Conservation (phyloP, 2,113 vertebrate species). For the Neogale vison region DNA sequence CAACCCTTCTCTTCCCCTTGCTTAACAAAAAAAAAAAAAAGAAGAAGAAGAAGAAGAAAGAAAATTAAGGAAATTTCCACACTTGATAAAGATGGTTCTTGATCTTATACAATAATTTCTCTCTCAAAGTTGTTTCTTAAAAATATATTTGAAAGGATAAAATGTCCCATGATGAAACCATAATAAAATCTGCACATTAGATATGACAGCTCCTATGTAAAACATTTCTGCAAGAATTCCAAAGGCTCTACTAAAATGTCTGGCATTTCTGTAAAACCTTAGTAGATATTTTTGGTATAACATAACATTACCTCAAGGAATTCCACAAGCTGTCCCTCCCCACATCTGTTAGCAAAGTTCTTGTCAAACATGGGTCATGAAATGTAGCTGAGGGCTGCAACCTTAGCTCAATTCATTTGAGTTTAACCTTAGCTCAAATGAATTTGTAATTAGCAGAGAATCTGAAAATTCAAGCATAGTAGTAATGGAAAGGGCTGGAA, state of each 20-base stretch:
- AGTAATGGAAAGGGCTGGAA: rapidly evolving
- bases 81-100: background rate
- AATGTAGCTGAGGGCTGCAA: slow-evolving; percentile 20
- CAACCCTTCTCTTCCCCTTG: too few species aligned
- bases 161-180: slow-evolving; percentile 20
- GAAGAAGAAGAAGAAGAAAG: background rate
- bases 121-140: background rate
- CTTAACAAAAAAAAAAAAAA: background rate
- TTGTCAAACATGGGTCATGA: slow-evolving; percentile 16
- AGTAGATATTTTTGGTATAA: slow-evolving; percentile 76
- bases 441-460: background rate
- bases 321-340: slow-evolving; percentile 70
- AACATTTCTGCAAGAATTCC: slow-evolving; percentile 49
- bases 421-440: background rate
- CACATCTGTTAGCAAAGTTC: slow-evolving; percentile 75
- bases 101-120: background rate
- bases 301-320: slow-evolving; percentile 80
- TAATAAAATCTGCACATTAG: slow-evolving; percentile 45
- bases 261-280: slow-evolving; percentile 70
- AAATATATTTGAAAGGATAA: slow-evolving; percentile 44
- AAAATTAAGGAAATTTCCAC: background rate
- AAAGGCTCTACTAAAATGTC: slow-evolving; percentile 30
- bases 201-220: slow-evolving; percentile 25
- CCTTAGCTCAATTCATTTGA: background rate
- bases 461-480: background rate